Conservation (phyloP, 2,113 vertebrate species). For the Rhagologus leucostigma region DNA sequence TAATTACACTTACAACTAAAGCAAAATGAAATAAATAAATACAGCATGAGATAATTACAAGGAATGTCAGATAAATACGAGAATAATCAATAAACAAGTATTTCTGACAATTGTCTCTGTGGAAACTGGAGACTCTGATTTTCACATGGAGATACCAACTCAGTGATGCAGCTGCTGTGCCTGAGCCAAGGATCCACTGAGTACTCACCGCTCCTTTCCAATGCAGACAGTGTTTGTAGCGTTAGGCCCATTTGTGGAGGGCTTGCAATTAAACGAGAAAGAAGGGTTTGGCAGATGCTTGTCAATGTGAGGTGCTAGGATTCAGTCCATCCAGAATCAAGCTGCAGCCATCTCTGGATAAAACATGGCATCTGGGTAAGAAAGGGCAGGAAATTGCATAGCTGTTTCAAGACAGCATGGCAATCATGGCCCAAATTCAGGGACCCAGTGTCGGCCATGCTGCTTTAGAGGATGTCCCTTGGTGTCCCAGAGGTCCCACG, state of each 20-base stretch:
- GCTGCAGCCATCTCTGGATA: neutral
- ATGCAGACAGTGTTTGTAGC: neutral
- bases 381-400: neutral
- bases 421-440: neutral
- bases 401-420: neutral
- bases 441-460: accelerated
- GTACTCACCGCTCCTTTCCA: neutral
- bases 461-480: neutral
- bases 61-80: neutral
- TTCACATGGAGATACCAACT: neutral
- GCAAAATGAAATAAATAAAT: neutral
- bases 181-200: neutral
- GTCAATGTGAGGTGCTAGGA: neutral
- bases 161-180: neutral
- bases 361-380: neutral
- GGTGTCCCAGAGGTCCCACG: neutral
- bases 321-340: neutral
- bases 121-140: neutral
- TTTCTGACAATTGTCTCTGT: neutral
- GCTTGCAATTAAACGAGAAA: neutral
- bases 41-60: neutral
- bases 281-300: neutral
- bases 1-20: slow-evolving; percentile 4
- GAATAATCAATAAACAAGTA: neutral
- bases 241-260: neutral